A percentile compares a stretch with the other conserved stretches of the same genome.
These are phyloP conservation scores for Ispidina lecontei DNA, from an alignment of 2,797 vertebrate species.

Conservation along the genomic window DNA sequence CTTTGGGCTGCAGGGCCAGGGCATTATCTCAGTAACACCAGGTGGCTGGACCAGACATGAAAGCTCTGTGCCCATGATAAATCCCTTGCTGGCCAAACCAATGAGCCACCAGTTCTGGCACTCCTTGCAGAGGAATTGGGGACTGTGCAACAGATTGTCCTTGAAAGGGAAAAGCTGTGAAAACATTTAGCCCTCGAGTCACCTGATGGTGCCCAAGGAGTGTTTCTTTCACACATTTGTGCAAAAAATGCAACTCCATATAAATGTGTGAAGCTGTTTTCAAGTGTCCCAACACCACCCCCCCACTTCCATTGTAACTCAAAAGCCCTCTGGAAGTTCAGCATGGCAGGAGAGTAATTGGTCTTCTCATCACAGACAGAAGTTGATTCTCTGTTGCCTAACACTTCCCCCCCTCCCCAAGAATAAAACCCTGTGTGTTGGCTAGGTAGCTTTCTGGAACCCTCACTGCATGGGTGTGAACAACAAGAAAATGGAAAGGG, in stretches of 20 bases:
- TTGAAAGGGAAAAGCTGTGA: constrained; percentile 39
- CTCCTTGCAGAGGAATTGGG: background rate
- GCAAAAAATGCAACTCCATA: constrained; percentile 9
- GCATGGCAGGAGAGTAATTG: background rate
- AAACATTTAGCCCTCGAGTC: constrained; percentile 43
- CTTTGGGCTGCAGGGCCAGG: background rate
- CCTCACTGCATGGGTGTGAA: background rate
- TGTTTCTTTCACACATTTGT: background rate
- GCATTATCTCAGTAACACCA: background rate
- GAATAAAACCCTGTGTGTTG: background rate
- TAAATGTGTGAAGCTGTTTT: constrained; percentile 41
- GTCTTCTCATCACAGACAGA: background rate
- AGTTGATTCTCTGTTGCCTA: background rate
- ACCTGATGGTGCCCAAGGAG: background rate
- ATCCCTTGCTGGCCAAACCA: background rate
- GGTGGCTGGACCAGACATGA: background rate
- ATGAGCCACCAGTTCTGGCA: background rate
- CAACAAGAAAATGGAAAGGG: background rate
- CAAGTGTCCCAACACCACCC: background rate
- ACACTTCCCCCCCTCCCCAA: fast-evolving
- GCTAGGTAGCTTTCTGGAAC: background rate
- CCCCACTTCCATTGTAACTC: background rate
- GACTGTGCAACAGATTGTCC: constrained; percentile 32
- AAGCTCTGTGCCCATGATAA: background rate
- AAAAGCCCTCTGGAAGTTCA: background rate